Evolutionary conservation across 2,888 invertebrate species (phyloP).

Genomic region (Apamea epomidion): DNA sequence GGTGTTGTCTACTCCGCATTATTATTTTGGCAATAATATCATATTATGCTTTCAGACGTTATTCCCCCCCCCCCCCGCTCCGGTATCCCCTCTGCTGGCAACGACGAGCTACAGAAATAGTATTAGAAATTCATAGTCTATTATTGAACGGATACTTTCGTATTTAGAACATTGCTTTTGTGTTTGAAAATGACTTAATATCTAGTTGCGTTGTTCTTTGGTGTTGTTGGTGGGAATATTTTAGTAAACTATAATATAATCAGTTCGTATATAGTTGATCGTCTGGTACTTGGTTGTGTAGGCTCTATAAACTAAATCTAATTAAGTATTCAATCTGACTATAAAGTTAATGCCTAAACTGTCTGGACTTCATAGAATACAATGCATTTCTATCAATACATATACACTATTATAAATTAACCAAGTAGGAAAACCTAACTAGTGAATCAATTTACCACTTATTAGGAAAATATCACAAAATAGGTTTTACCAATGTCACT

Average conservation of each 20-base stretch:
- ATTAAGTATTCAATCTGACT: not conserved
- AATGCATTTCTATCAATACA: not conserved
- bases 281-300: not conserved
- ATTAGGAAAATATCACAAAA: not conserved
- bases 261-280: too few relatives aligned
- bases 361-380: not conserved
- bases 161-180: conserved; percentile 80
- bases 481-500: not conserved
- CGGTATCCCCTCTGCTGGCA: conserved; percentile 74
- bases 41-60: conserved; percentile 80
- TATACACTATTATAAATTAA: not conserved
- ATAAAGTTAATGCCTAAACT: not conserved
- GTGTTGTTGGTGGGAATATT: not conserved
- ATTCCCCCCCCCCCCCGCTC: conserved; percentile 67
- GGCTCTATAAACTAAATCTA: not conserved
- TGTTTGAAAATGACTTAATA: conserved; percentile 68
- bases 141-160: conserved; percentile 82
- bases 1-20: conserved; percentile 77
- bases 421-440: not conserved
- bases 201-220: conserved; percentile 21
- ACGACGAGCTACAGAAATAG: conserved; percentile 82
- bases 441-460: not conserved
- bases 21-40: conserved; percentile 87
- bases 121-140: conserved; percentile 85
- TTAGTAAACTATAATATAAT: not conserved